Evolutionary conservation across 2,113 vertebrate species (phyloP), one percentile per base, ranked within the genome.

Genomic region (Aegithalos caudatus): DNA sequence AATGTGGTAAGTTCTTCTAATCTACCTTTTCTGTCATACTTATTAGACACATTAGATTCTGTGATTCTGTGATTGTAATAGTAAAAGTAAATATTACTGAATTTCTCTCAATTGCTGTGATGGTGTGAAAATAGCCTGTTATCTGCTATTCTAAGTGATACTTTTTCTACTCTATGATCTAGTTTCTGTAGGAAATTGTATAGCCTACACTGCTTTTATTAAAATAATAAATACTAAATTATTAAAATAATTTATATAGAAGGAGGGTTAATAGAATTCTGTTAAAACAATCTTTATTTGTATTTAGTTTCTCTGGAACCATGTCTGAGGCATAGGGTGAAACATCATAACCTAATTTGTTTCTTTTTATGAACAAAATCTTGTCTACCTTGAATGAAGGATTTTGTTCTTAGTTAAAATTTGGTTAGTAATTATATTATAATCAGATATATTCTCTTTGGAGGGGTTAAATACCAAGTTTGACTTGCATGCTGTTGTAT

Each of bases 1-100:
- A 96, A 98, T 99, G 98, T 98, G 98, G 99, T 99, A 97, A 90
- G 97, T 77, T 76, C 40, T 54, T 60, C 35, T 91, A 18, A n/a
- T 27, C 9, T 90, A 2, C 15, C 4, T 76, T 35, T 77, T 69
- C 17, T 84, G 25, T 74, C 8, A 11, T 65, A 6, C 11, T 33
- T 81, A 22, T 1, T 83, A 65, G 28, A 47, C 25, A 37, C 3
- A 7, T 27, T 50, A 31, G 31, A 42, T 42, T 18, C 24, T 54
- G 57, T 37, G 53, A 31, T 11, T 54, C 29, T 66, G 54, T 76
- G 37, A 25, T 25, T 38, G 6, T 62, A 65, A 72, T 7, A 37
- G 11, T 42, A n/a, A 21, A 37, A 27, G 18, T 53, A 37, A 58
- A 20, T 54, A 16, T 44, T 80, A 15, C 13, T 40, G 29, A 48